Conservation (phyloP, 2,113 vertebrate species). For the Perca flavescens region DNA sequence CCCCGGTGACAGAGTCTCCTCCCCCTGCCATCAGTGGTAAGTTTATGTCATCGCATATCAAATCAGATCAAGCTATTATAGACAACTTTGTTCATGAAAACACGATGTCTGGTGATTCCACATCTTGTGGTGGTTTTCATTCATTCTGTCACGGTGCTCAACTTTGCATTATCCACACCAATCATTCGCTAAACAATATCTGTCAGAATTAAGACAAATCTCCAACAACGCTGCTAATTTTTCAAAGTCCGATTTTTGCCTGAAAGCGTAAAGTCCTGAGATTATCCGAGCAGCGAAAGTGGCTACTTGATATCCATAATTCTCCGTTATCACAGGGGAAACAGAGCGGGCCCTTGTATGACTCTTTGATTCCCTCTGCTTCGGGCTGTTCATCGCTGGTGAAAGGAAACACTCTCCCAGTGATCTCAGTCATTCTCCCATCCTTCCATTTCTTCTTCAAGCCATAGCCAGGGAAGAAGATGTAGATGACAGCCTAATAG, state of each 20-base stretch:
- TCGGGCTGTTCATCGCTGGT: slow-evolving; percentile 58
- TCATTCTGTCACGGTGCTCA: slow-evolving; percentile 5
- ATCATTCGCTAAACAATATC: slow-evolving; percentile 10
- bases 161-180: slow-evolving; percentile 27
- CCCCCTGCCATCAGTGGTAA: slow-evolving; percentile 95
- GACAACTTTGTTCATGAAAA: background rate
- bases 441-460: slow-evolving; percentile 58
- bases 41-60: slow-evolving; percentile 32
- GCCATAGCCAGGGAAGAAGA: slow-evolving; percentile 55
- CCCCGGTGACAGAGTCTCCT: slow-evolving; percentile 92
- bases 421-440: slow-evolving; percentile 69
- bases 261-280: slow-evolving; percentile 45
- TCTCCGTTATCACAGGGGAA: slow-evolving; percentile 54
- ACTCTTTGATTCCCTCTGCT: slow-evolving; percentile 70
- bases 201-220: slow-evolving; percentile 54
- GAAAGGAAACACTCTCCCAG: slow-evolving; percentile 72
- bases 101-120: background rate
- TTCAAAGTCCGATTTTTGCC: slow-evolving; percentile 41
- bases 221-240: slow-evolving; percentile 45
- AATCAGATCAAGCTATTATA: background rate
- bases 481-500: slow-evolving; percentile 76
- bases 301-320: slow-evolving; percentile 78
- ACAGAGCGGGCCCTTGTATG: slow-evolving; percentile 74
- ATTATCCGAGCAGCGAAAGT: slow-evolving; percentile 51
- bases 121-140: background rate